Base-by-base conservation (phyloP, 2,888 invertebrate genomes). In the Chouioia cunea region DNA sequence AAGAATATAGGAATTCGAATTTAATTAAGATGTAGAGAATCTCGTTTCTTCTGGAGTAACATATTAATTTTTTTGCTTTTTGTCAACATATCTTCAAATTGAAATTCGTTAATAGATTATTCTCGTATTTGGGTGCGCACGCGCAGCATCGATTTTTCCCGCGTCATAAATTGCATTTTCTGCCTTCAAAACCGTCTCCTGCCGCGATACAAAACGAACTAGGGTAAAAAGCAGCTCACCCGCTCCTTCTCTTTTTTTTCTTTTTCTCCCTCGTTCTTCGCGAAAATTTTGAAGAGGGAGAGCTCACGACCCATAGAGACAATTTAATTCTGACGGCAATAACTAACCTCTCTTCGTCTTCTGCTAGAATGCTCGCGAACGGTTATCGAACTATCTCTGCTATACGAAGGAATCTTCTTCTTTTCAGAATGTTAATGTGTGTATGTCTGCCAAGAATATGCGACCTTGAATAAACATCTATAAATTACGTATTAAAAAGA, bases 281-380 rank as follows among this genome's bases (percentile, higher is more conserved):
- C 23, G 15, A 16, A 52, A 67, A 60, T 67, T 22, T 44, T 16
- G 2, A n/a, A 53, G 60, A 50, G 44, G 48, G 58, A 23, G 59
- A 36, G 6, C 36, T 36, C 36, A 36, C 36, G 20, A 18, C 44
- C 52, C 15, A 27, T 18, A 36, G 53, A 58, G 66, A 71, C 66
- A 71, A 71, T 71, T 71, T 67, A 71, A 71, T 71, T 71, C 54
- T 64, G 48, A 64, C 23, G 59, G 64, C 70, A 64, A 71, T 67
- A 67, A 66, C 57, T 63, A 62, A 71, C 57, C 62, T 20, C 36
- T 47, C 53, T 66, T 56, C 66, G 43, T 63, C 52, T 60, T 36
- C n/a, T 54, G 16, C 46, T 16, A 16, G n/a, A 27, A 63, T 8
- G 36, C 46, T 57, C 66, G 62, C 22, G 20, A 66, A 66, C 10